Base-by-base conservation (phyloP, 2,888 invertebrate species). In the Apamea monoglypha region DNA sequence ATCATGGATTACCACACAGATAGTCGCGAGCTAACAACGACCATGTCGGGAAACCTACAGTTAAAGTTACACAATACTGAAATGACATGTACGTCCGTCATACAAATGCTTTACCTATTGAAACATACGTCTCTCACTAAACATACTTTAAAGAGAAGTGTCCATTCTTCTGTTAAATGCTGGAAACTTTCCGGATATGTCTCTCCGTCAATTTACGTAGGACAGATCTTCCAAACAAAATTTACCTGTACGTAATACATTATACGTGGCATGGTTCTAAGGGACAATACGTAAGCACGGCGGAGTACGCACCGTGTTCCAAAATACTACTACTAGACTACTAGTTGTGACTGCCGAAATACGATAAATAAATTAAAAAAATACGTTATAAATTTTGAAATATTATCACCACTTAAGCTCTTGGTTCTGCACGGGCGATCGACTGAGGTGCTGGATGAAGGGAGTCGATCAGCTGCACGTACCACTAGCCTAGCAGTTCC, bases 401-500 rank as follows among this genome's bases (percentile, higher is more conserved):
- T 76, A 75, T 81, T 87, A 86, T 87, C 78, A 85, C 82, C 76
- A 71, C 73, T 59, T 69, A 88, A 86, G 85, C 83, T 85, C 83
- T 53, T 74, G 16, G 56, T 64, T 76, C 50, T 47, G 69, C 73
- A 50, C 61, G 16, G 32, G 40, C 67, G 29, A 78, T 56, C 75
- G 64, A 70, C 70, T 47, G 18, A 32, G 21, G 50, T 25, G n/a
- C 2, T 53, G 53, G n/a, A 73, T 81, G 36, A 25, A 59, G 56
- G 61, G 7, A 73, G 72, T 66, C 84, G 73, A 76, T 53, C 85
- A 29, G 21, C 53, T 69, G 72, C 74, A 36, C 56, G 18, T 85
- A 40, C 36, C 44, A 59, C n/a, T 67, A 86, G 40, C 21, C 71
- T 69, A 77, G 44, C 50, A 44, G 50, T 32, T 70, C n/a, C 10